Percentiles rank a stretch among this genome's conserved stretches.
Conservation (phyloP, 2,888 invertebrate genomes). For the Rhamnusium bicolor region DNA sequence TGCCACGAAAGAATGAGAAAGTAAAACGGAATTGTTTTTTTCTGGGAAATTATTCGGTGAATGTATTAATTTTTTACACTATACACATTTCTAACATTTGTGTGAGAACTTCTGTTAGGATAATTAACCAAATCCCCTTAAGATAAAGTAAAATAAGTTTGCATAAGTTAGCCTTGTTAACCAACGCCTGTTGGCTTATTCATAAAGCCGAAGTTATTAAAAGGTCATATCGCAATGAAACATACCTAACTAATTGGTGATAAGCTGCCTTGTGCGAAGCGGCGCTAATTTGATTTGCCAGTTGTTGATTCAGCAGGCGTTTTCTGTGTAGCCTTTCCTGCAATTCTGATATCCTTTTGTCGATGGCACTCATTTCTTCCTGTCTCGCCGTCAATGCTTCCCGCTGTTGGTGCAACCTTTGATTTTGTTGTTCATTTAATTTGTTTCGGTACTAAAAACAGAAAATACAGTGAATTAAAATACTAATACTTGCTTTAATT, state of each 20-base stretch:
- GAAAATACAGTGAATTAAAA: neutral
- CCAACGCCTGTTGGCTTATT: neutral
- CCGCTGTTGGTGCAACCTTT: conserved; percentile 89
- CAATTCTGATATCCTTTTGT: conserved; percentile 93
- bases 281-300: conserved; percentile 77
- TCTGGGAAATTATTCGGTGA: no score
- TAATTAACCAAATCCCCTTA: neutral
- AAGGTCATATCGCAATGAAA: neutral
- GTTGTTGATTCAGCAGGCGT: conserved; percentile 85
- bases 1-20: no score
- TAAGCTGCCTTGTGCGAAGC: conserved; percentile 70
- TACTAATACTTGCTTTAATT: no score
- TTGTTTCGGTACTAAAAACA: conserved; percentile 92
- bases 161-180: neutral
- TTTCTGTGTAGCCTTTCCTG: conserved; percentile 93
- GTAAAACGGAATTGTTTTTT: no score
- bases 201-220: neutral
- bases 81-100: neutral
- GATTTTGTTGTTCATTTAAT: conserved; percentile 95
- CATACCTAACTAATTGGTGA: conserved; percentile 69
- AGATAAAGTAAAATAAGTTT: neutral
- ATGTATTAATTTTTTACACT: no score
- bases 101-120: neutral
- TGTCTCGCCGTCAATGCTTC: conserved; percentile 91
- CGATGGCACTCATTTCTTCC: conserved; percentile 93